Percentiles rank a stretch among this genome's conserved stretches.
These are phyloP conservation scores for Aphrophora alni DNA, from an alignment of 2,888 invertebrate genomes.

Conservation along the genomic window DNA sequence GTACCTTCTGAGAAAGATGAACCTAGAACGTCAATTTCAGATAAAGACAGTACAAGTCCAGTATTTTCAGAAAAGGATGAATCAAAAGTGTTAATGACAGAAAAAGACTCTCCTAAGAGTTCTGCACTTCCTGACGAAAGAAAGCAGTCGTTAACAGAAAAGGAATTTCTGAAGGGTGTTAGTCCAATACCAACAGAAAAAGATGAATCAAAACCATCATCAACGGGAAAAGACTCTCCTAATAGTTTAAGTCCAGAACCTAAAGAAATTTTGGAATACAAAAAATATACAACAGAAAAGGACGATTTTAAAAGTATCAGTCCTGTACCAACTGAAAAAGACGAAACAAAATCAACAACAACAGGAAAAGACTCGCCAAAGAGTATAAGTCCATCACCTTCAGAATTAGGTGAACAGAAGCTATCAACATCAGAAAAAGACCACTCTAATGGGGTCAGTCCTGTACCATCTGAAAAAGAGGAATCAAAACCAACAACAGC, in stretches of 20 bases:
- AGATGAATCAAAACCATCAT: background rate
- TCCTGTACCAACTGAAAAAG: background rate
- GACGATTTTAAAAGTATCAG: background rate
- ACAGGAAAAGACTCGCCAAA: background rate
- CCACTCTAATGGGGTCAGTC: too few relatives aligned
- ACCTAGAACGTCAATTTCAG: background rate
- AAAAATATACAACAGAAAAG: background rate
- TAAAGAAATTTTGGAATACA: background rate
- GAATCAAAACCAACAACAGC: constrained; percentile 25
- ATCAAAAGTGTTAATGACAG: too few relatives aligned
- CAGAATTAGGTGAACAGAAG: too few relatives aligned
- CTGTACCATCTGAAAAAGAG: constrained; percentile 24
- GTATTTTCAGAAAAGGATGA: constrained; percentile 48
- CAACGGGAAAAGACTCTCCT: background rate
- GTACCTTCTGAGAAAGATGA: background rate
- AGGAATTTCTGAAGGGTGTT: background rate
- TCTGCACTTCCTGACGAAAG: too few relatives aligned
- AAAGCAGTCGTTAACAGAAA: background rate
- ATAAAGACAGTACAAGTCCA: background rate
- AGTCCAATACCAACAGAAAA: background rate
- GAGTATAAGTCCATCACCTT: background rate
- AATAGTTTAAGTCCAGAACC: constrained; percentile 2
- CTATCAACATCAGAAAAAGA: too few relatives aligned
- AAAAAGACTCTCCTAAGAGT: too few relatives aligned
- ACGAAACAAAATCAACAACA: background rate